A percentile compares a stretch with the other conserved stretches of the same genome.
phyloP scores from a whole-genome alignment of 2,888 invertebrate genomes.

The Amphipyra tragopoginis region DNA sequence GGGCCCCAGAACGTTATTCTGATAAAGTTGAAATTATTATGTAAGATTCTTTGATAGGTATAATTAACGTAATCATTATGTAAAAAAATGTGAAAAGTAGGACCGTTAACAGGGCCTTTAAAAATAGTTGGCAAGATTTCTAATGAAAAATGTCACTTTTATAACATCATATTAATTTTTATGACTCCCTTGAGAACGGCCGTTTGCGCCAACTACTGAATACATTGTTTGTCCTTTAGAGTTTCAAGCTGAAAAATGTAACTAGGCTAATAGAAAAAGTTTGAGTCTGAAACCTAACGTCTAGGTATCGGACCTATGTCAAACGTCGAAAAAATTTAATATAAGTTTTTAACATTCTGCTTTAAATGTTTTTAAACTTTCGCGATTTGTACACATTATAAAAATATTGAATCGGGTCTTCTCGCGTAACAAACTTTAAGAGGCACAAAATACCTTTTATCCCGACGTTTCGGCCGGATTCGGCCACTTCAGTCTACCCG shows the following conservation, averaged over 20 bases:
- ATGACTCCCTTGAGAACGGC: slow-evolving; percentile 16
- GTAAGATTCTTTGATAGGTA: too few species aligned
- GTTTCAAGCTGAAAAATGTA: slow-evolving; percentile 19
- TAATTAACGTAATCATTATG: neutral
- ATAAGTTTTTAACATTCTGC: too few species aligned
- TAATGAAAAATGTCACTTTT: slow-evolving; percentile 48
- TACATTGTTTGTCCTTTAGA: slow-evolving; percentile 48
- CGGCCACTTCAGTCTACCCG: too few species aligned
- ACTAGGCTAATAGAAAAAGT: slow-evolving; percentile 46
- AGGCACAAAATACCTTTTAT: too few species aligned
- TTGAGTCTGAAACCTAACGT: slow-evolving; percentile 10
- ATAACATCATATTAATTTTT: slow-evolving; percentile 49
- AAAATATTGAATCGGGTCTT: too few species aligned
- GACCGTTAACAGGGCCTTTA: slow-evolving; percentile 11
- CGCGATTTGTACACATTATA: too few species aligned
- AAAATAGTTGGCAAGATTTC: slow-evolving; percentile 47
- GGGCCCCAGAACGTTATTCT: too few species aligned
- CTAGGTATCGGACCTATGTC: neutral
- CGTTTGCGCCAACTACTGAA: slow-evolving; percentile 43
- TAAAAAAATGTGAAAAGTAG: slow-evolving; percentile 20
- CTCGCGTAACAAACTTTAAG: too few species aligned
- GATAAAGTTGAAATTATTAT: too few species aligned
- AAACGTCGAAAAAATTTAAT: too few species aligned
- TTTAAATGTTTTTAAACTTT: too few species aligned
- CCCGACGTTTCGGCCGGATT: too few species aligned